Evolutionary conservation across 2,888 invertebrate genomes (phyloP), one percentile per base, ranked within the genome.

Genomic region (Amphipoea lucens): DNA sequence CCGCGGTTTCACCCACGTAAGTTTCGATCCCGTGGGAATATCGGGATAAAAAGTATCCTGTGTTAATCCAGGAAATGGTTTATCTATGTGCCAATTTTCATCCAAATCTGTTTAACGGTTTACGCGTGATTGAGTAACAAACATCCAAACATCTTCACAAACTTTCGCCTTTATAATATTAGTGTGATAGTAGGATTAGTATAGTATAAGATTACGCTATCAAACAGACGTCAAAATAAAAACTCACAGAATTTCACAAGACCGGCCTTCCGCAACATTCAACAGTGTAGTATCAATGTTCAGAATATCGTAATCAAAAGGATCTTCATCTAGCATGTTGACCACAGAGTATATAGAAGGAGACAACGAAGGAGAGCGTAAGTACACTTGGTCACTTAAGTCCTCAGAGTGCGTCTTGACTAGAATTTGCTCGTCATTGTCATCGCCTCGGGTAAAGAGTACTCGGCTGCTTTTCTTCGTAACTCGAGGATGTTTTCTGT

Each of bases 291-390:
- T 89, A 78, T 96, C 96, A 70, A 96, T 96, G 76, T 96, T 96
- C 6, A 96, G 93, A 12, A 96, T 96, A 17, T 96, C 96, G 71
- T 96, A 96, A 73, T 96, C 96, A 82, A 96, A 95, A 0, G 96
- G 93, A 67, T 97, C 96, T 42, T 92, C 96, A 0, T 96, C 96
- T 1, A 96, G 67, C n/a, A 95, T 57, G 12, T 91, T 86, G 4
- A 86, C 79, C 0, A 92, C 81, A 0, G 94, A 94, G 23, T 73
- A 72, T 6, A 74, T 71, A 0, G 91, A 89, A 11, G 73, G n/a
- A 0, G 93, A 93, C 0, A 81, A 63, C 0, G 88, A 83, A 0
- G 90, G 91, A 0, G 93, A 92, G 0, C 73, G 76, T 0, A 87
- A 7, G 9, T 86, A 84, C 6, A 88, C n/a, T 68, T 88, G 90